These are phyloP conservation scores for Sapayoa aenigma DNA, from an alignment of 2,113 vertebrate species.

Conservation along the genomic window DNA sequence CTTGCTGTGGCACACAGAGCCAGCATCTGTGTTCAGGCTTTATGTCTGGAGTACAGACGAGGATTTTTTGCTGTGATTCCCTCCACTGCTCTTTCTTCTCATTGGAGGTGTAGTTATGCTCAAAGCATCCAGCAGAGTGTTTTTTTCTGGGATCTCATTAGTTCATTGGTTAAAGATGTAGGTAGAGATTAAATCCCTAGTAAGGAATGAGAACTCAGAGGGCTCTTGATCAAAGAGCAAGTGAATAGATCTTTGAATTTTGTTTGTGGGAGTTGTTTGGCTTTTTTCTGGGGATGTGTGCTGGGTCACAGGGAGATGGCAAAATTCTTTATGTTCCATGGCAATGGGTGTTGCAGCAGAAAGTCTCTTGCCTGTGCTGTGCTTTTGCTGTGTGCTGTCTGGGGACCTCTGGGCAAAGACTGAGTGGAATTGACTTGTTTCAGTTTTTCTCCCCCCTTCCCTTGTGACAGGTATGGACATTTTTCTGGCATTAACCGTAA, in stretches of 20 bases:
- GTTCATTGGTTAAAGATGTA: neutral
- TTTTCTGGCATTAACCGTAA: constrained; percentile 99
- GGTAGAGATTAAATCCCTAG: neutral
- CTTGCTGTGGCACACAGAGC: fast-evolving
- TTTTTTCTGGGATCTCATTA: neutral
- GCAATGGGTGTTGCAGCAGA: neutral
- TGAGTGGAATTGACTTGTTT: neutral
- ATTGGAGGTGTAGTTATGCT: neutral
- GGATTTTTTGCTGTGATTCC: neutral
- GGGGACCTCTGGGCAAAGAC: neutral
- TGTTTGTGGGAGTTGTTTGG: neutral
- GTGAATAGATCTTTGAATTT: neutral
- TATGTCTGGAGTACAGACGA: neutral
- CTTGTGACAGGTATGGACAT: constrained; percentile 89
- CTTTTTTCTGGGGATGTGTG: neutral
- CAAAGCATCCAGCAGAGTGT: neutral
- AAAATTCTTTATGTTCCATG: neutral
- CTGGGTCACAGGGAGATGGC: neutral
- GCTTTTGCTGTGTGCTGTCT: neutral
- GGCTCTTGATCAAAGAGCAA: neutral
- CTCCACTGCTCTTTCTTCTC: neutral
- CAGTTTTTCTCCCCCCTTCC: neutral
- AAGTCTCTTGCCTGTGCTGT: neutral
- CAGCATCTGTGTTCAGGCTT: neutral
- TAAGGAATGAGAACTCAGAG: neutral